Percentiles rank a stretch among this genome's conserved stretches.
These are phyloP conservation scores for Gavialis gangeticus DNA, from an alignment of 2,113 vertebrate genomes.

Conservation along the genomic window DNA sequence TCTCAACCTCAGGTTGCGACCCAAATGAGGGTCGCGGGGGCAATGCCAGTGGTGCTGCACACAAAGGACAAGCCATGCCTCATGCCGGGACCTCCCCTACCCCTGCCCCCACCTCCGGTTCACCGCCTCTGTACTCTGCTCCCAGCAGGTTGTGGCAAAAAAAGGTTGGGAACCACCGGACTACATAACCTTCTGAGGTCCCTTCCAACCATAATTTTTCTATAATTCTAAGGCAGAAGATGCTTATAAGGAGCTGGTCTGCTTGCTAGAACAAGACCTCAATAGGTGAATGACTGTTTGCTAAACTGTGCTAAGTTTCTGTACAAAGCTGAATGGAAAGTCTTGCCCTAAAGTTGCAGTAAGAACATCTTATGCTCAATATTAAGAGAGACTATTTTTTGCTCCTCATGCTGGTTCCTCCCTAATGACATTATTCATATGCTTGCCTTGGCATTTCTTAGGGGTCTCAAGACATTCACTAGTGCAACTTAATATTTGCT, in stretches of 20 bases:
- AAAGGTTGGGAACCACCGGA: neutral
- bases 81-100: no score
- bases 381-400: rapidly evolving
- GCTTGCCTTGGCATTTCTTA: neutral
- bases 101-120: no score
- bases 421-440: neutral
- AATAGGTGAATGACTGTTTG: no score
- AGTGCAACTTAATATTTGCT: neutral
- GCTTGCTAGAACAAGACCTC: neutral
- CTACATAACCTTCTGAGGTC: neutral
- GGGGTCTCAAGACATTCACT: neutral
- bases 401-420: neutral
- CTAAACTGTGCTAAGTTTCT: neutral
- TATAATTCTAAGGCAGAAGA: neutral
- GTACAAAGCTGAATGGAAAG: neutral
- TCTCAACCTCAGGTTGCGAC: no score
- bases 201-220: no score
- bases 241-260: neutral
- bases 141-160: no score
- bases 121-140: no score
- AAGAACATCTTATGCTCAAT: neutral
- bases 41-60: no score
- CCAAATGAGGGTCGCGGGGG: no score
- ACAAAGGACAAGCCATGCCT: no score
- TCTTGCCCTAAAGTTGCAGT: neutral